Evolutionary conservation across 2,113 vertebrate genomes (phyloP), one percentile per base, ranked within the genome.

Genomic region (Sciurus niger): DNA sequence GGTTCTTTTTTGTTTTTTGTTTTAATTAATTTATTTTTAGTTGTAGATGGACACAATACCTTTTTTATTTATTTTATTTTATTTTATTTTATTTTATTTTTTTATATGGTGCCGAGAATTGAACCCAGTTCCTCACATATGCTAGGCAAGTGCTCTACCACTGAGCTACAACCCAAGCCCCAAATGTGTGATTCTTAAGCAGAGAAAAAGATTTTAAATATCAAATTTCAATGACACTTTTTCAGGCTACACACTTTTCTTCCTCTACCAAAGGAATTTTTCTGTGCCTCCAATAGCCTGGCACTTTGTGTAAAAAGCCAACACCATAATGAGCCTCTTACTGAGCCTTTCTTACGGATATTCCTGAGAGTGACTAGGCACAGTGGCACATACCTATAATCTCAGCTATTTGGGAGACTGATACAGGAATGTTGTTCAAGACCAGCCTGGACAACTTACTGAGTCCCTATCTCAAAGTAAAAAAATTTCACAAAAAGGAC

Each of bases 171-270:
- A 30, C 30, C 67, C 32, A 6, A 12, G 67, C 67, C 30, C 25
- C 60, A 63, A 63, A 40, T 73, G n/a, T 96, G 85, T 90, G 74
- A 77, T 78, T 86, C 43, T 95, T 32, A 82, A 67, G 37, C 58
- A 65, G 1, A 12, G 67, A 92, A 84, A 20, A 90, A 22, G 48
- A 68, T 89, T 8, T 96, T 55, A 80, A 83, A 24, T 77, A n/a
- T 65, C 24, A 77, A 37, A 67, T 60, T 88, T 6, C 48, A 55
- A 0, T 53, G 34, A 70, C 10, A 77, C 37, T 94, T 97, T 88
- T 83, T 93, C 43, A 85, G 63, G 34, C 6, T 85, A 24, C 11
- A 70, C 22, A 11, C 84, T 70, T 65, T 7, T 82, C 10, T 12
- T 94, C 58, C 51, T 90, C 53, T 46, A 53, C 48, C 43, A 34